Percentiles rank a stretch among this genome's conserved stretches.
These are phyloP conservation scores for Phthorimaea operculella DNA, from an alignment of 1,140 invertebrate species.

Conservation along the genomic window DNA sequence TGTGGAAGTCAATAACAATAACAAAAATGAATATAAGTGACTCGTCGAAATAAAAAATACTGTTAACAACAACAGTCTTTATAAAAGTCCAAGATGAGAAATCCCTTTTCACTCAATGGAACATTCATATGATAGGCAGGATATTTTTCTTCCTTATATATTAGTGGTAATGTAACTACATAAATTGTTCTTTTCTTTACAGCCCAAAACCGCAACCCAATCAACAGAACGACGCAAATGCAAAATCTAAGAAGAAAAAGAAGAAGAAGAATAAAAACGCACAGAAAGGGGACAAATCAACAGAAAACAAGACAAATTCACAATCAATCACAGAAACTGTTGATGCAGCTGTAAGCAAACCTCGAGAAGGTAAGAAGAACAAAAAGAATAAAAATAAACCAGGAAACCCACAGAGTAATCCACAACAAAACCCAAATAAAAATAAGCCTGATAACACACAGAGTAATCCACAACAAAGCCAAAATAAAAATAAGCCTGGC, in stretches of 20 bases:
- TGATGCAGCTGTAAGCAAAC: not conserved
- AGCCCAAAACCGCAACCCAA: not conserved
- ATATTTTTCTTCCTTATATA: too few species aligned
- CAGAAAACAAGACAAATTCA: not conserved
- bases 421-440: not conserved
- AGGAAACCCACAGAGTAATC: conserved; percentile 3
- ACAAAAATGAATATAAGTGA: too few species aligned
- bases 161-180: conserved; percentile 5
- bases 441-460: too few species aligned
- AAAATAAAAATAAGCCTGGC: too few species aligned
- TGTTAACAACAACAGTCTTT: too few species aligned
- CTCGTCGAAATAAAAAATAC: too few species aligned
- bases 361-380: conserved; percentile 8
- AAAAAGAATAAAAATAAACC: conserved; percentile 15
- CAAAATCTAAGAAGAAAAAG: conserved; percentile 1
- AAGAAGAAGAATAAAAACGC: conserved; percentile 13
- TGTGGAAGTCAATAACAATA: too few species aligned
- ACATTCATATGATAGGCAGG: too few species aligned
- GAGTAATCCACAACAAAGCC: too few species aligned
- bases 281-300: conserved; percentile 1
- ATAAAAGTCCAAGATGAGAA: too few species aligned
- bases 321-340: not conserved
- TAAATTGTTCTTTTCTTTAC: conserved; percentile 7
- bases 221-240: not conserved
- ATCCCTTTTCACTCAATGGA: too few species aligned